These are phyloP conservation scores for Anthopleura xanthogrammica DNA, from an alignment of 92 coral and sea anemone species.

Conservation along the genomic window DNA sequence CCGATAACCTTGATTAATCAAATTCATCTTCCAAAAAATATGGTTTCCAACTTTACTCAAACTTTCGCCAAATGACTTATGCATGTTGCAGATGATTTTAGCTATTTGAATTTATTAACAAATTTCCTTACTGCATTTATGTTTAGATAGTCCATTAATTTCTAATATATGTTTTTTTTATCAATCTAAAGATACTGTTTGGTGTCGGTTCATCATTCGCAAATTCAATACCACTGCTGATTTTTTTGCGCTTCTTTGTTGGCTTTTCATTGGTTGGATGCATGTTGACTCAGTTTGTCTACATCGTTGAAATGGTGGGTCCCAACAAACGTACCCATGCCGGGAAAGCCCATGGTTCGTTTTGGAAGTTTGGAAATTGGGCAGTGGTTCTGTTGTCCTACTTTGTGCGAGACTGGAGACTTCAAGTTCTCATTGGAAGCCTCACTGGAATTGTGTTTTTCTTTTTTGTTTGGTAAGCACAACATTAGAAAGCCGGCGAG, in stretches of 20 bases:
- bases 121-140: no score
- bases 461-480: constrained; percentile 26
- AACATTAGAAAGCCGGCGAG: background rate
- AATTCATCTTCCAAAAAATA: no score
- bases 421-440: constrained; percentile 20
- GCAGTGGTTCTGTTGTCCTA: constrained; percentile 23
- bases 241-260: constrained; percentile 38
- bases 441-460: constrained; percentile 32
- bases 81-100: no score
- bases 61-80: no score
- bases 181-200: constrained; percentile 15
- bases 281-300: constrained; percentile 44
- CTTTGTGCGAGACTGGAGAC: constrained; percentile 44
- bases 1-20: no score
- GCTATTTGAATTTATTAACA: no score
- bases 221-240: constrained; percentile 42
- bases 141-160: no score
- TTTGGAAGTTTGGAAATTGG: constrained; percentile 45
- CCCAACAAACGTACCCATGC: constrained; percentile 42
- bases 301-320: constrained; percentile 45
- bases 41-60: no score
- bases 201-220: constrained; percentile 32
- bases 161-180: background rate
- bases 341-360: constrained; percentile 39
- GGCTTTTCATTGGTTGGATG: constrained; percentile 40